These are phyloP conservation scores for rabbit (Oryctolagus cuniculus) DNA, from an alignment of 2,113 vertebrate species.

Conservation along the genomic window mOryCun1.1 NC_091435.1:83543501-83544000, in stretches of 20 bases:
- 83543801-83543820: slow-evolving; percentile 18
- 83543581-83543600: no score
- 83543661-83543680: background rate
- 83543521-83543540: background rate
- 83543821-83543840: slow-evolving; percentile 41
- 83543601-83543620: background rate
- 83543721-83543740: background rate
- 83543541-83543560: background rate
- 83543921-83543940: slow-evolving; percentile 16
- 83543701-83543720: background rate
- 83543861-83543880: slow-evolving; percentile 56
- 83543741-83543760: background rate
- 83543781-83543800: slow-evolving; percentile 46
- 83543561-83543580: background rate
- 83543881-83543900: slow-evolving; percentile 48
- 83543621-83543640: background rate
- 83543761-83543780: slow-evolving; percentile 2
- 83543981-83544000: slow-evolving; percentile 33
- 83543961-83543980: background rate
- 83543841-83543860: slow-evolving; percentile 12
- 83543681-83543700: background rate
- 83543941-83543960: slow-evolving; percentile 59
- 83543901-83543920: slow-evolving; percentile 20
- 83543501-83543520: background rate
- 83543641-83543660: background rate